A percentile compares a stretch with the other conserved stretches of the same genome.
These are phyloP conservation scores for Lacerta bilineata DNA, from an alignment of 2,797 vertebrate species.

Conservation along the genomic window DNA sequence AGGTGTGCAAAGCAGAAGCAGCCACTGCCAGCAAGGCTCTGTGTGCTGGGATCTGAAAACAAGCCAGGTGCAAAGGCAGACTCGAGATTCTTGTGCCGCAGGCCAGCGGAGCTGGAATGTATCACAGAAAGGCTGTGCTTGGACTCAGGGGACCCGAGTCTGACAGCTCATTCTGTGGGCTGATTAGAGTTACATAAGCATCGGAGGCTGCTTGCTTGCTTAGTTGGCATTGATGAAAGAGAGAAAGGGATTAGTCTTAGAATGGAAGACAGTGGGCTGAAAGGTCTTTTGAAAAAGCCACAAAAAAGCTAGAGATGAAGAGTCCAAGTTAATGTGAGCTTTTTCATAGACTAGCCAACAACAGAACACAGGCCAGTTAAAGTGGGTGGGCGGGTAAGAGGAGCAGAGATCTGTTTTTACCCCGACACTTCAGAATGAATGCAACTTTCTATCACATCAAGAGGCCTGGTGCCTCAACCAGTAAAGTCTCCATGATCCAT, in stretches of 20 bases:
- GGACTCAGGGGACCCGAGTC: conserved; percentile 39
- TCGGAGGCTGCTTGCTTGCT: conserved; percentile 40
- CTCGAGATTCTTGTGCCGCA: conserved; percentile 27
- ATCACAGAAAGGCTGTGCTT: conserved; percentile 13
- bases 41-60: conserved; percentile 27
- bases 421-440: not conserved
- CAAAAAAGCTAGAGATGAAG: conserved; percentile 50
- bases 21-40: not conserved
- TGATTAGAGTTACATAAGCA: conserved; percentile 38
- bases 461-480: not conserved
- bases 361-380: conserved; percentile 55
- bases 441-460: not conserved
- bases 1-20: not conserved
- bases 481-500: not conserved
- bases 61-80: conserved; percentile 48
- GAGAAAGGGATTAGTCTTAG: conserved; percentile 54
- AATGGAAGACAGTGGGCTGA: conserved; percentile 15
- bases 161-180: conserved; percentile 40
- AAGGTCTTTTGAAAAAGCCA: conserved; percentile 47
- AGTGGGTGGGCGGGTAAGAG: conserved; percentile 24
- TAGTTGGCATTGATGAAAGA: conserved; percentile 42
- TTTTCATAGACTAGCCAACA: conserved; percentile 51
- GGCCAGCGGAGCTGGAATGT: conserved; percentile 36
- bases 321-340: conserved; percentile 44
- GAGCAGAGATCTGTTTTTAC: not conserved